Evolutionary conservation across 2,113 vertebrate species (phyloP).

Genomic region (Copsychus sechellarum): DNA sequence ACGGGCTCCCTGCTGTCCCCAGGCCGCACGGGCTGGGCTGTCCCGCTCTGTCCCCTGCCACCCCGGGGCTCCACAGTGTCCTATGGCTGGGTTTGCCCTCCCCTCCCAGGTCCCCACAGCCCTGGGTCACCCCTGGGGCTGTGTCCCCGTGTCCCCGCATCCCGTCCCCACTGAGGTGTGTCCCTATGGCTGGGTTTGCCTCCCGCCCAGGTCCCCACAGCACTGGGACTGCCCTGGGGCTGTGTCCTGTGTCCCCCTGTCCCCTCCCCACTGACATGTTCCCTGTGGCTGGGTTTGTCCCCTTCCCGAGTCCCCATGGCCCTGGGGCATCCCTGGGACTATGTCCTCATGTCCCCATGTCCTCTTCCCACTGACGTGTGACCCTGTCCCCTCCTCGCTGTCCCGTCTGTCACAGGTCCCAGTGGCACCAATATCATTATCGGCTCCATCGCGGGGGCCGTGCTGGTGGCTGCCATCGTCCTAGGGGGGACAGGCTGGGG

Average conservation of each 20-base stretch:
- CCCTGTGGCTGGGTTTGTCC: neutral
- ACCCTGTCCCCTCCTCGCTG: slow-evolving; percentile 63
- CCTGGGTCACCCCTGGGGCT: neutral
- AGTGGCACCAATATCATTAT: slow-evolving; percentile 99
- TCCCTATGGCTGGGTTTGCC: slow-evolving; percentile 46
- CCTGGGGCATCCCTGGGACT: neutral
- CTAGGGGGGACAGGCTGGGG: slow-evolving; percentile 98
- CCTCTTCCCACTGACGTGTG: neutral
- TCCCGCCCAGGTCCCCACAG: neutral
- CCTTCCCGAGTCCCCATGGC: neutral
- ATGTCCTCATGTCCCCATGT: neutral
- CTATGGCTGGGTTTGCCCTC: neutral
- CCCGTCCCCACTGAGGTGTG: neutral
- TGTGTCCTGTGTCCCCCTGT: neutral
- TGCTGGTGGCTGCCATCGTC: slow-evolving; percentile 97
- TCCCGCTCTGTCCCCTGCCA: neutral
- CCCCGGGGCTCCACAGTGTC: neutral
- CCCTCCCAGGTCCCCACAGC: neutral
- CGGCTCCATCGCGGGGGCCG: slow-evolving; percentile 95
- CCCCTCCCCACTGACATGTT: neutral
- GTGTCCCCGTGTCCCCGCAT: neutral
- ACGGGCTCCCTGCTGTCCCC: neutral
- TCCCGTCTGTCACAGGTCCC: slow-evolving; percentile 87
- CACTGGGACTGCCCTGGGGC: neutral
- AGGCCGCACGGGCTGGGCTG: neutral